Evolutionary conservation across 2,797 vertebrate species (phyloP), one percentile per base, ranked within the genome.

Genomic region (Aphelocoma californica): DNA sequence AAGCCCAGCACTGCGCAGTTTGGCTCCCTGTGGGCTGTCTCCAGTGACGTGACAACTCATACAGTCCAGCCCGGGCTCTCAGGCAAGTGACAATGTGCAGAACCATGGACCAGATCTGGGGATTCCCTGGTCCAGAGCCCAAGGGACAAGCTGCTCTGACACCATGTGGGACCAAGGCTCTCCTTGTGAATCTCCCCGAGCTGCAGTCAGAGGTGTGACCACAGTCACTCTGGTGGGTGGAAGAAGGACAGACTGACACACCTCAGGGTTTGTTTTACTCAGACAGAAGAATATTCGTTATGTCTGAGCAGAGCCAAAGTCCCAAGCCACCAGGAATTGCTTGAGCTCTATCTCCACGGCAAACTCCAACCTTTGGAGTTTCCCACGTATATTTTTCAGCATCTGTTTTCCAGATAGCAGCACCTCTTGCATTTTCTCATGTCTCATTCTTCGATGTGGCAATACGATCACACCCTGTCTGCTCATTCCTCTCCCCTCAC

Each of bases 171-270:
- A 45, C 38, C 25, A 15, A 23, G 24, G 47, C 26, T 72, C 12
- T 82, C 29, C 38, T 69, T 12, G 4, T 21, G 17, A 29, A 29
- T 9, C 23, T 26, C 56, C 36, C 29, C 0, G 0, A 28, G 53
- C 31, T 60, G 81, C 21, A 26, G 44, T 32, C 71, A 71, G 58
- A 62, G 29, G 3, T 29, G 38, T 4, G 44, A 38, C 54, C 67
- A 26, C 60, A 36, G 54, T 34, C 4, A 0, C 34, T 62, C 25
- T 4, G 6, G 29, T 1, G 1, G 64, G 21, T 0, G 0, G 32
- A 26, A n/a, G 75, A n/a, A 51, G 40, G 87, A 83, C 47, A 58
- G 44, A 31, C 0, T 0, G 86, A 77, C 75, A 40, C 21, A 78
- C 12, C 20, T 65, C 51, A 47, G 72, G n/a, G 21, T 12, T 61